Percentiles rank a stretch among this genome's conserved stretches.
Evolutionary conservation across 2,888 invertebrate genomes (phyloP).

Genomic region (Callyntrura sp.): DNA sequence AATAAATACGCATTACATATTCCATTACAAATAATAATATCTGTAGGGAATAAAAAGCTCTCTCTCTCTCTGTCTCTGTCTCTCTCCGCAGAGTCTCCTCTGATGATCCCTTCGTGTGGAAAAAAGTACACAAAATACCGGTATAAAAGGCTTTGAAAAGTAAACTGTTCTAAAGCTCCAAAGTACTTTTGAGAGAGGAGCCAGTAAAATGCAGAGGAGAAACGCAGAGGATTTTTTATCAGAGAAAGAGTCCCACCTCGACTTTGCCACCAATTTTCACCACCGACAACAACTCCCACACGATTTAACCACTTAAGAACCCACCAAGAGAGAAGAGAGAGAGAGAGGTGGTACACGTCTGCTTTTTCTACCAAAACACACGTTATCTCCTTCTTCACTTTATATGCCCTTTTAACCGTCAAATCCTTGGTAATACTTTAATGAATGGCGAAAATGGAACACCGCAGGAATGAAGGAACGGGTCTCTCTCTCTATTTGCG

Average conservation of each 20-base stretch:
- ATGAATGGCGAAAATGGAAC: conserved; percentile 30
- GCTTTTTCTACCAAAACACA: no score
- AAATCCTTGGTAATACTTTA: conserved; percentile 33
- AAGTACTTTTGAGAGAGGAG: conserved; percentile 8
- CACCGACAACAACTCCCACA: neutral
- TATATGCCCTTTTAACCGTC: neutral
- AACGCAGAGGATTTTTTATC: neutral
- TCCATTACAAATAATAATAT: no score
- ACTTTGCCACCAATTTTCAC: neutral
- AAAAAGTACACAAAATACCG: neutral
- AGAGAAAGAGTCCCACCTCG: neutral
- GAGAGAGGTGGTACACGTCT: no score
- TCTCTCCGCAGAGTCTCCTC: neutral
- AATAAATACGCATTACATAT: no score
- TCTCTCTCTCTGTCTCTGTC: neutral
- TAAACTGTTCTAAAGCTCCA: neutral
- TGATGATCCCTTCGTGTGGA: neutral
- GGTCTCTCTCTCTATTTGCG: neutral
- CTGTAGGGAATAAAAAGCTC: neutral
- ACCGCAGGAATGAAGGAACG: neutral
- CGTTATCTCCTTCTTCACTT: neutral
- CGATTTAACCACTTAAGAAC: conserved; percentile 10
- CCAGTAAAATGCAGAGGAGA: neutral
- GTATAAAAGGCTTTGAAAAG: neutral
- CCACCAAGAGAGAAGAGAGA: conserved; percentile 5